Conservation (phyloP, 2,797 vertebrate genomes). For the Hydrophis major region DNA sequence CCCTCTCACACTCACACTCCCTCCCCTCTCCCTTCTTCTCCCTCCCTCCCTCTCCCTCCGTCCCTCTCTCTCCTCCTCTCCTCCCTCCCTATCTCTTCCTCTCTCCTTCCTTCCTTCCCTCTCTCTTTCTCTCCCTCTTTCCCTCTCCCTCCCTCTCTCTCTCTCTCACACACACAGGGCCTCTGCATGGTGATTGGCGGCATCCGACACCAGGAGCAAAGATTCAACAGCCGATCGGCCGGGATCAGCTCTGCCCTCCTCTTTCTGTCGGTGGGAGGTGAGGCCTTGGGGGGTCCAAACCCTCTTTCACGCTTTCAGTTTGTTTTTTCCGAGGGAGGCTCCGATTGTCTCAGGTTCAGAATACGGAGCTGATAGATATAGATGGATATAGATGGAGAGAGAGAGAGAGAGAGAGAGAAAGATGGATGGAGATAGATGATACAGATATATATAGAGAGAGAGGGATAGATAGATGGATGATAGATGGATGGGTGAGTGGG, state of each 20-base stretch:
- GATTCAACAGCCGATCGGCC: conserved; percentile 86
- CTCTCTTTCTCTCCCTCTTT: too few species aligned
- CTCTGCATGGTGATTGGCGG: conserved; percentile 90
- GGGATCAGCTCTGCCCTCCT: conserved; percentile 86
- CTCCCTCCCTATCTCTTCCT: accelerated
- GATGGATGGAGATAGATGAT: too few species aligned
- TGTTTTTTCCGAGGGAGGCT: not conserved
- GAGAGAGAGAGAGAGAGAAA: too few species aligned
- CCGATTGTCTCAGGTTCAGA: not conserved
- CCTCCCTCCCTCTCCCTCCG: too few species aligned
- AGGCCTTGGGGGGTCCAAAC: not conserved
- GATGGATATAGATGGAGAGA: too few species aligned
- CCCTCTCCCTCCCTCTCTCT: accelerated
- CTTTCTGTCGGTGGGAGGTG: conserved; percentile 89
- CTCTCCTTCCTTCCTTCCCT: too few species aligned
- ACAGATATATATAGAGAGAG: too few species aligned
- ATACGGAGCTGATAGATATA: not conserved
- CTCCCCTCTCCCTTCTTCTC: too few species aligned
- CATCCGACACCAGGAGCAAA: conserved; percentile 83
- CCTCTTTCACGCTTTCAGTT: not conserved
- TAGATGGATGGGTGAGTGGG: too few species aligned
- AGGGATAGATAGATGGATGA: too few species aligned
- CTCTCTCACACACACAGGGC: conserved; percentile 68
- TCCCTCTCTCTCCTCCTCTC: too few species aligned
- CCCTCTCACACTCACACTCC: too few species aligned